Evolutionary conservation across 2,113 vertebrate genomes (phyloP).

Genomic region (Oncorhynchus keta): DNA sequence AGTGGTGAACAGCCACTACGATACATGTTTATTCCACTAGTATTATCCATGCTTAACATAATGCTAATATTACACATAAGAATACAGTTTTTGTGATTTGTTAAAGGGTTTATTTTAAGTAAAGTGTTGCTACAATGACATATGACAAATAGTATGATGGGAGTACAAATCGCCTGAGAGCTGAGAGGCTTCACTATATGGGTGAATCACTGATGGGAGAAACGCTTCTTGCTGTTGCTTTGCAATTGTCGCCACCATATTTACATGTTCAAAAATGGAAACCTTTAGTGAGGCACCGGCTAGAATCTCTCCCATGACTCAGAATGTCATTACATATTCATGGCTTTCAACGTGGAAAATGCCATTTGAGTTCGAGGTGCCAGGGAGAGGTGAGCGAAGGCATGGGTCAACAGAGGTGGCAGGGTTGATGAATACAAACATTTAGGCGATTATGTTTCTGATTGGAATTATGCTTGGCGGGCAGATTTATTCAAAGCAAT

Average conservation of each 20-base stretch:
- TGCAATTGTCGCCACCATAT: slow-evolving; percentile 71
- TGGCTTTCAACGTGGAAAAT: slow-evolving; percentile 58
- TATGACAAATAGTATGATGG: slow-evolving; percentile 62
- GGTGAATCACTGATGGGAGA: slow-evolving; percentile 70
- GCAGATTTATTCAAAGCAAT: slow-evolving; percentile 63
- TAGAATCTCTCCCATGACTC: slow-evolving; percentile 61
- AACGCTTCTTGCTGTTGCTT: slow-evolving; percentile 69
- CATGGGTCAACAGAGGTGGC: slow-evolving; percentile 67
- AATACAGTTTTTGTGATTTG: slow-evolving; percentile 50
- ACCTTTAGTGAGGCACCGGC: slow-evolving; percentile 65
- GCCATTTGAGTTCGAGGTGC: slow-evolving; percentile 60
- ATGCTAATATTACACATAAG: background rate
- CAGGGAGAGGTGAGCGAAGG: slow-evolving; percentile 60
- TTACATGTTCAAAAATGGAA: slow-evolving; percentile 70
- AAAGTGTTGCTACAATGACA: slow-evolving; percentile 63
- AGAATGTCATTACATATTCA: slow-evolving; percentile 69
- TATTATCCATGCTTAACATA: too few relatives aligned
- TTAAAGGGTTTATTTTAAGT: slow-evolving; percentile 49
- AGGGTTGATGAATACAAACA: slow-evolving; percentile 73
- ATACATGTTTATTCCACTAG: background rate
- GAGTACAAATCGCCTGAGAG: slow-evolving; percentile 71
- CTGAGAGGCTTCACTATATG: slow-evolving; percentile 53
- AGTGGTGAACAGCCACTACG: background rate
- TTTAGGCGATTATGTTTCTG: slow-evolving; percentile 75
- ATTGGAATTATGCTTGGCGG: slow-evolving; percentile 70